Conservation (phyloP, 1,140 invertebrate genomes). For the Campoletis sonorensis region DNA sequence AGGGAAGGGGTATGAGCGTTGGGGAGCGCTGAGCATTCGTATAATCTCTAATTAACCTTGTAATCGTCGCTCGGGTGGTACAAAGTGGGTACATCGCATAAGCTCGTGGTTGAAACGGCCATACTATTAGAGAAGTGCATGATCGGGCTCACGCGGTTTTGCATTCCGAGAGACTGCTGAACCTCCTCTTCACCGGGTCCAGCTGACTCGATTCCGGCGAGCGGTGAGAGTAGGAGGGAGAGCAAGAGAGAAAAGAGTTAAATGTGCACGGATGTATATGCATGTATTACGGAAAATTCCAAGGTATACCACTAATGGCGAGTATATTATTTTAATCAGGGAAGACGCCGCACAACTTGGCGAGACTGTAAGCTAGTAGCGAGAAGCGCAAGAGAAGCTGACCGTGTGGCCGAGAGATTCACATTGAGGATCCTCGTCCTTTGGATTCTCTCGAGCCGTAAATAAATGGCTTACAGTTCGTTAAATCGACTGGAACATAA, state of each 20-base stretch:
- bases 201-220: conserved; percentile 23
- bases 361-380: conserved; percentile 20
- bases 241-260: background rate
- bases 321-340: conserved; percentile 46
- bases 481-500: conserved; percentile 45
- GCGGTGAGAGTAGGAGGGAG: background rate
- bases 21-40: conserved; percentile 25
- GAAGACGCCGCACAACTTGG: conserved; percentile 13
- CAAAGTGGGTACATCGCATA: conserved; percentile 41
- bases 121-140: conserved; percentile 43
- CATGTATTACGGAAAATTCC: conserved; percentile 44
- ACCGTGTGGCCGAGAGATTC: conserved; percentile 30
- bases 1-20: background rate
- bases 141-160: conserved; percentile 42
- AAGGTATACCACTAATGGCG: conserved; percentile 44
- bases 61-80: conserved; percentile 40
- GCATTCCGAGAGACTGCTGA: conserved; percentile 35
- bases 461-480: conserved; percentile 46
- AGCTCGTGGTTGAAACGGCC: conserved; percentile 41
- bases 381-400: conserved; percentile 10
- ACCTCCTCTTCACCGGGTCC: conserved; percentile 9
- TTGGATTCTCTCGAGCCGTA: conserved; percentile 25
- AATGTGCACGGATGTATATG: conserved; percentile 16
- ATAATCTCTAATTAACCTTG: conserved; percentile 46
- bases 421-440: conserved; percentile 32